Base-by-base conservation (phyloP, 1,140 invertebrate species). In the Arion vulgaris region DNA sequence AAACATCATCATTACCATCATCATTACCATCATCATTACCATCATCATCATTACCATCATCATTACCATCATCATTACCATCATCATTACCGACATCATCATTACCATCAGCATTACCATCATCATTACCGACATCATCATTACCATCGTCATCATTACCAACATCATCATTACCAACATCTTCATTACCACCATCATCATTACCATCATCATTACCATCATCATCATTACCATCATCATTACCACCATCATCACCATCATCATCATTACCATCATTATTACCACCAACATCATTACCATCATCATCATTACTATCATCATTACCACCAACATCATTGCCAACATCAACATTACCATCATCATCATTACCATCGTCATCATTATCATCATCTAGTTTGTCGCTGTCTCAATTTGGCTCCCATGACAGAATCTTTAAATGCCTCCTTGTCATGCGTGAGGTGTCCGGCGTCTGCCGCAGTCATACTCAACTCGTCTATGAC, bases 11-110 rank as follows among this genome's bases (percentile, higher is more conserved):
- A 49, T 75, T n/a, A 75, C 39, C 39, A 49, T 75, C n/a, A 49
- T 75, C 39, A 32, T 75, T 49, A 45, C 17, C 39, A 45, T 75
- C n/a, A 45, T 75, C 39, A 75, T 45, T 15, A 75, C 5, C 39
- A 75, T 75, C n/a, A 75, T 75, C 73, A 75, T 75, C 39, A 75
- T 75, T n/a, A 75, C 28, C 39, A 41, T 75, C n/a, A 75, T 75
- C 39, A 75, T 75, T n/a, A 75, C 28, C 39, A 75, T 75, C n/a
- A 41, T 75, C 9, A 75, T 75, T n/a, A n/a, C 45, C 41, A 75
- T 75, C n/a, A 75, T 75, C 39, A 75, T 75, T n/a, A 75, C 28
- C 39, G 9, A 5, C 13, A 75, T 75, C 39, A 75, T 75, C 39
- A 75, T 75, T n/a, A 75, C 45, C n/a, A 75, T 75, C 39, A 75